Evolutionary conservation across 30 jellyfish, hydroid and myxozoan genomes (phyloP), one percentile per base, ranked within the genome.

Genomic region (Turritopsis rubra): DNA sequence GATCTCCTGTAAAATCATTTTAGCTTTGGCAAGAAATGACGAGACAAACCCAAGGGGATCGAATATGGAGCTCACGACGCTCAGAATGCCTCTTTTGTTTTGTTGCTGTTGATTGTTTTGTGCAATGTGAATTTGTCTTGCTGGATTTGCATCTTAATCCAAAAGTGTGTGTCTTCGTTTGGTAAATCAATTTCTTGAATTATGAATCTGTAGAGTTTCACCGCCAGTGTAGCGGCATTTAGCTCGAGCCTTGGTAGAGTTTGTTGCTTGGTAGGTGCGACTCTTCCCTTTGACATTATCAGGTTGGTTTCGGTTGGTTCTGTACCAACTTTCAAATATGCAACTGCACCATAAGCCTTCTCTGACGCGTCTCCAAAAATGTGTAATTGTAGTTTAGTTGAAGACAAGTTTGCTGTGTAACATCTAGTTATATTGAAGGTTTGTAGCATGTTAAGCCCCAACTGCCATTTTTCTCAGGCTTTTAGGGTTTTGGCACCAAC

Each of bases 221-320:
- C 60, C 5, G 60, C 60, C 60, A 41, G 13, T 3, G 60, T 41
- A 41, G 60, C 60, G 13, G 8, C 76, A 66, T 66, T 66, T 26
- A 66, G 76, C 29, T 66, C 17, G 19, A 68, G 77, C 19, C 77
- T 68, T 68, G 77, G 77, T 7, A 68, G 8, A 27, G 77, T 68
- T 0, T 7, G 22, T 9, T 0, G 8, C 77, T 68, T 68, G 31
- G 77, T 68, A 8, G 1, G 21, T 8, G 77, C 8, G 21, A 60
- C 73, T 60, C 73, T 60, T 60, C 0, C 0, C 73, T 60, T 60
- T 60, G 73, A 60, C 73, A 60, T 60, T 23, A 60, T 23, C 22
- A 60, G 73, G 21, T 23, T 60, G n/a, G n/a, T n/a, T n/a, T n/a
- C n/a, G 73, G 0, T 0, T 0, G 73, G 73, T 60, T 0, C 0